These are phyloP conservation scores for Macrotus californicus DNA, from an alignment of 2,113 vertebrate genomes.

Conservation along the genomic window DNA sequence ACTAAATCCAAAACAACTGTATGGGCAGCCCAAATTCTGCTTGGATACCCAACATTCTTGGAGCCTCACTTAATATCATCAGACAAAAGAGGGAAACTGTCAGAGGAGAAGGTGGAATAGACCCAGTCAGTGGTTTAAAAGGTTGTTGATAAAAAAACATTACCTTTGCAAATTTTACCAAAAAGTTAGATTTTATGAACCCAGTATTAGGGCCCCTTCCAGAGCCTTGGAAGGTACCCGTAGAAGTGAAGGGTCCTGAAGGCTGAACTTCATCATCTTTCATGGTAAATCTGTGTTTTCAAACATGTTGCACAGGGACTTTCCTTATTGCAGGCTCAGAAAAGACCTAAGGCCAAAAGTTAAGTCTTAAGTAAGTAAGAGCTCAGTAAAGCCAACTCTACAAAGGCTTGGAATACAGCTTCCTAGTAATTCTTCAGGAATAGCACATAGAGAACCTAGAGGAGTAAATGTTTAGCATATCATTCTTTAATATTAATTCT, in stretches of 20 bases:
- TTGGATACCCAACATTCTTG: background rate
- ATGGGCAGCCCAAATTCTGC: background rate
- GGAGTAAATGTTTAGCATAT: background rate
- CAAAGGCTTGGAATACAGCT: background rate
- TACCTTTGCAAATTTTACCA: background rate
- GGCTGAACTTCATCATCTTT: background rate
- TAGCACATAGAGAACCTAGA: background rate
- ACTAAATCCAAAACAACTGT: background rate
- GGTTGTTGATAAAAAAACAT: background rate
- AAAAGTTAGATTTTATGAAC: background rate
- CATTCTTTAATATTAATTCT: background rate
- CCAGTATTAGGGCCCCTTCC: background rate
- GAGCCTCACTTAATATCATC: background rate
- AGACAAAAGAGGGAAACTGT: background rate
- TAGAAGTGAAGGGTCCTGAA: background rate
- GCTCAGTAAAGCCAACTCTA: background rate
- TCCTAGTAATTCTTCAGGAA: background rate
- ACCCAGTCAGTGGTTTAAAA: background rate
- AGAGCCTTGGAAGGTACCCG: background rate
- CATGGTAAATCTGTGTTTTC: background rate
- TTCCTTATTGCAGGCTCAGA: background rate
- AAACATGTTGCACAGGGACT: background rate
- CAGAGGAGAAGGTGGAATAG: background rate
- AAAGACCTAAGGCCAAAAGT: background rate
- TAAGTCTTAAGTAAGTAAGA: background rate